Base-by-base conservation (phyloP, 2,113 vertebrate genomes). In the Gambusia affinis region DNA sequence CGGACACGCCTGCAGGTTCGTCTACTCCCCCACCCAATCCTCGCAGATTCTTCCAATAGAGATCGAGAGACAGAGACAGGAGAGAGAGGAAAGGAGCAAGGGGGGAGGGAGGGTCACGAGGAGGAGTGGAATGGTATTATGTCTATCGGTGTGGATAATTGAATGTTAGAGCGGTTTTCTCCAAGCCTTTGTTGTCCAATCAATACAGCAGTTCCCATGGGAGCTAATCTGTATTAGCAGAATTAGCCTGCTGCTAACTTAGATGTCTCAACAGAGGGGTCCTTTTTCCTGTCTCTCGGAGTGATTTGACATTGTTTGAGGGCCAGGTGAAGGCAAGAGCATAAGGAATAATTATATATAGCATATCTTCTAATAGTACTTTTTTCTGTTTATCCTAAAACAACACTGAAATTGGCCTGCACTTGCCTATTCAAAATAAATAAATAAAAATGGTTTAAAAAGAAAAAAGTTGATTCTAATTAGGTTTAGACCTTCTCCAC, bases 161-260 rank as follows among this genome's bases (percentile, higher is more conserved):
- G 91, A 94, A 94, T 94, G 92, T 94, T 91, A 89, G 91, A 92
- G 87, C 85, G 77, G 90, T 93, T 94, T 92, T 93, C 91, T 90
- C 85, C 75, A 61, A 92, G 92, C 86, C 93, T 94, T 94, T 93
- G 94, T 94, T 93, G 94, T 94, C 92, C 93, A 92, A 94, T 94
- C 93, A 92, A 95, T 94, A 93, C 75, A 22, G 75, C 89, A 85
- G 86, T 85, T 90, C 93, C 91, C 91, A 79, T 79, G 85, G 87
- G 93, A 91, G 91, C 92, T 94, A 93, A 95, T 95, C 94, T 94
- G 91, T 94, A 94, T 95, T 94, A 95, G 93, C 89, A 85, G 92
- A 94, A 95, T 94, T 94, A 95, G 92, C 92, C 91, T 82, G 80
- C 88, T 81, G 91, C 90, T 91, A 94, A 94, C 92, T 92, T 84